Conservation (phyloP, 2,113 vertebrate genomes). For the Okapia johnstoni region DNA sequence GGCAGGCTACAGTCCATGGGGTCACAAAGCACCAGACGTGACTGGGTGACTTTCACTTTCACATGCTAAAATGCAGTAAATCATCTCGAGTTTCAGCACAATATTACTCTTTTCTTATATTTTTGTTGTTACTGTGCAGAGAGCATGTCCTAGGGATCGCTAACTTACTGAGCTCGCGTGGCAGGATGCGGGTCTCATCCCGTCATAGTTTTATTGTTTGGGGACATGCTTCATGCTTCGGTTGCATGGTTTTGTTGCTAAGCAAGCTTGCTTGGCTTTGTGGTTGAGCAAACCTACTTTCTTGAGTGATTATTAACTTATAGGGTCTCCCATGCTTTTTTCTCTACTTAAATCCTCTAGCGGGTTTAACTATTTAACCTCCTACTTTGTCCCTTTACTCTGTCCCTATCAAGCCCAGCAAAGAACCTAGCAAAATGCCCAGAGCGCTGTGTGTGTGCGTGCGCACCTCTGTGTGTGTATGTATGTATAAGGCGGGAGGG, state of each 20-base stretch:
- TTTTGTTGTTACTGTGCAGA: not conserved
- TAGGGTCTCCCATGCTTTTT: not conserved
- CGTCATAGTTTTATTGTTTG: not conserved
- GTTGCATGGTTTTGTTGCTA: not conserved
- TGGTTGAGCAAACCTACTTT: not conserved
- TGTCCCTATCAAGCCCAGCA: not conserved
- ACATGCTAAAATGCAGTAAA: not conserved
- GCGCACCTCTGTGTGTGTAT: not conserved
- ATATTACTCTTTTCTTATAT: not conserved
- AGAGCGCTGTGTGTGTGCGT: not conserved
- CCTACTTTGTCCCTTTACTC: not conserved
- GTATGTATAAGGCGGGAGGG: rapidly evolving
- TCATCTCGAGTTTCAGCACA: not conserved
- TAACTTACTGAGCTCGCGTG: not conserved
- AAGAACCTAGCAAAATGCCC: not conserved
- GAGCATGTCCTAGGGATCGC: not conserved
- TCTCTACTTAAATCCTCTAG: not conserved
- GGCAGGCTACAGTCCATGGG: not conserved
- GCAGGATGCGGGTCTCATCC: not conserved
- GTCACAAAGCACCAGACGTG: not conserved
- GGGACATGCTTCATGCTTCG: not conserved
- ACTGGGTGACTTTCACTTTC: not conserved
- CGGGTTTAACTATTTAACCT: not conserved
- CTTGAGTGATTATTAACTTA: not conserved
- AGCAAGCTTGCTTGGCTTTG: not conserved